Conservation (phyloP, 2,797 vertebrate species). For the Sebastes kiyomatsui region DNA sequence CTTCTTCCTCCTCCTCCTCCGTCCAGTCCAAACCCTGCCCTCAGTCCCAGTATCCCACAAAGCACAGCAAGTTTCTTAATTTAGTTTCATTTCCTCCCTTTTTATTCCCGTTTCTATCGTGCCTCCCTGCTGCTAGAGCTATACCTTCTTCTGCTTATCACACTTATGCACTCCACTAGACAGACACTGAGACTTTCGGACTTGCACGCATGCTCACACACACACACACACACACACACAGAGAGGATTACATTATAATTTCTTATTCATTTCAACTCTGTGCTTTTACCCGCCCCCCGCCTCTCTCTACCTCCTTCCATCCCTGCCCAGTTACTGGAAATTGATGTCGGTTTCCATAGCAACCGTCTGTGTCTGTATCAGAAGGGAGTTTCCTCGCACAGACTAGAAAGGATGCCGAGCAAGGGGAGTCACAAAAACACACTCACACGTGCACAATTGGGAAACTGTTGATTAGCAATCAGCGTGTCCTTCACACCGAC, state of each 20-base stretch:
- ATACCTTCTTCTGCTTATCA: constrained; percentile 47
- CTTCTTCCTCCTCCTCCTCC: constrained; percentile 24
- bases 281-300: not conserved
- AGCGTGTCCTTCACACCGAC: constrained; percentile 40
- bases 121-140: constrained; percentile 16
- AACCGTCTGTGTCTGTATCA: constrained; percentile 56
- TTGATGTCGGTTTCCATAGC: constrained; percentile 72
- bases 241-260: not conserved
- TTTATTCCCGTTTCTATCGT: not conserved
- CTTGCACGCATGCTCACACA: not conserved
- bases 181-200: constrained; percentile 27
- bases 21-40: not conserved
- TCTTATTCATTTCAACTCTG: constrained; percentile 50
- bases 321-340: constrained; percentile 42
- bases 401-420: constrained; percentile 42
- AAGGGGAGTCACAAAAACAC: constrained; percentile 25
- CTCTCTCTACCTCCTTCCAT: constrained; percentile 14
- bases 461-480: constrained; percentile 66
- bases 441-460: not conserved
- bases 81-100: constrained; percentile 34
- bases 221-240: not conserved
- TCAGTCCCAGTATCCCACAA: constrained; percentile 11
- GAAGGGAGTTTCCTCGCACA: constrained; percentile 61
- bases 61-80: constrained; percentile 41
- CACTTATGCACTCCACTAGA: constrained; percentile 8